A percentile compares a stretch with the other conserved stretches of the same genome.
Conservation (phyloP, 1,140 invertebrate genomes). For the Ooceraea biroi region DNA sequence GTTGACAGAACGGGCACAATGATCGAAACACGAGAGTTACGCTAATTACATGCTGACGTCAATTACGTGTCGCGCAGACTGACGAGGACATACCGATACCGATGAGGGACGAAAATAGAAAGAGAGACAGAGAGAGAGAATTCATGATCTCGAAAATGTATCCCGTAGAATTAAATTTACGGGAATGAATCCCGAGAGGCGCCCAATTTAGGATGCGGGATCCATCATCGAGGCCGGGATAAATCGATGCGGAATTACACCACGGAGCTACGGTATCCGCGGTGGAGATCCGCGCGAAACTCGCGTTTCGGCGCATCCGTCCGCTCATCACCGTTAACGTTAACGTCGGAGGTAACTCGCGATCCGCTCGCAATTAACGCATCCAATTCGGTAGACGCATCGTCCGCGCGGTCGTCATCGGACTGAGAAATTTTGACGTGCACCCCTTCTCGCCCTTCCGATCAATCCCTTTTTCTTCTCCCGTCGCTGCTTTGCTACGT, state of each 20-base stretch:
- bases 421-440: background rate
- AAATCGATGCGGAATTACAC: conserved; percentile 50
- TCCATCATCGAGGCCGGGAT: conserved; percentile 20
- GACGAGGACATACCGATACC: conserved; percentile 12
- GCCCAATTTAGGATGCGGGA: conserved; percentile 16
- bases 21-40: conserved; percentile 10
- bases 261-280: conserved; percentile 7
- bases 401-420: background rate
- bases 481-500: conserved; percentile 17
- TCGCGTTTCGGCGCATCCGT: conserved; percentile 10
- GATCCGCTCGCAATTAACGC: background rate
- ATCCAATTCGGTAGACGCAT: background rate
- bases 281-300: conserved; percentile 35
- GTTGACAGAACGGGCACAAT: background rate
- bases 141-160: conserved; percentile 26
- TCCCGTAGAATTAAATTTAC: conserved; percentile 36
- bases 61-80: background rate
- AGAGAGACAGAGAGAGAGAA: background rate
- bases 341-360: background rate
- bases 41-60: conserved; percentile 2
- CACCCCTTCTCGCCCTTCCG: background rate
- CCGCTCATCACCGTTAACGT: conserved; percentile 14
- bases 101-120: background rate
- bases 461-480: background rate
- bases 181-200: background rate